A percentile compares a stretch with the other conserved stretches of the same genome.
Conservation (phyloP, 2,888 invertebrate species). For the Camptogramma bilineatum region DNA sequence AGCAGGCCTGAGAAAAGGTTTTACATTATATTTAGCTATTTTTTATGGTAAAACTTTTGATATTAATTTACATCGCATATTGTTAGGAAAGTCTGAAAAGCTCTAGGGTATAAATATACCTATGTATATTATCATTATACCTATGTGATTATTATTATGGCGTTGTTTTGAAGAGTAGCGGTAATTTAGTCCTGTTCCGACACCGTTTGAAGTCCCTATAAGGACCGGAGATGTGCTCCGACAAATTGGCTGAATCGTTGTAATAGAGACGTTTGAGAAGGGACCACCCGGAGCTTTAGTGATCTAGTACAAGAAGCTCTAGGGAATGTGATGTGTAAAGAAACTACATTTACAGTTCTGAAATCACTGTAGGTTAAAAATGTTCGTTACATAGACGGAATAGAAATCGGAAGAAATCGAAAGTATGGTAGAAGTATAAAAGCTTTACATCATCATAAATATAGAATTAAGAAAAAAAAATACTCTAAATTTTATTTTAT, state of each 20-base stretch:
- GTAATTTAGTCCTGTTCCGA: conserved; percentile 14
- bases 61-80: too few relatives aligned
- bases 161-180: conserved; percentile 25
- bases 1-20: too few relatives aligned
- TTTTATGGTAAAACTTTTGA: too few relatives aligned
- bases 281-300: conserved; percentile 15
- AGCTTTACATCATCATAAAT: conserved; percentile 7
- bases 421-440: conserved; percentile 3
- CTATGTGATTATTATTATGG: conserved; percentile 11
- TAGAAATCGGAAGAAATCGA: background rate
- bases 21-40: too few relatives aligned
- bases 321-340: too few relatives aligned
- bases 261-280: conserved; percentile 22
- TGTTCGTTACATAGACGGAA: background rate
- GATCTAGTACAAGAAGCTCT: background rate
- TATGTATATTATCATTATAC: too few relatives aligned
- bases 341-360: too few relatives aligned
- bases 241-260: conserved; percentile 18
- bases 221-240: conserved; percentile 20
- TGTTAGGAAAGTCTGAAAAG: too few relatives aligned
- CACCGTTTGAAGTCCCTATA: conserved; percentile 15
- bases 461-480: background rate
- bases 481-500: conserved; percentile 8
- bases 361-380: too few relatives aligned
- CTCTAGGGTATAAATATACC: too few relatives aligned